Evolutionary conservation across 2,888 invertebrate species (phyloP).

Genomic region (Cataglyphis albicans): DNA sequence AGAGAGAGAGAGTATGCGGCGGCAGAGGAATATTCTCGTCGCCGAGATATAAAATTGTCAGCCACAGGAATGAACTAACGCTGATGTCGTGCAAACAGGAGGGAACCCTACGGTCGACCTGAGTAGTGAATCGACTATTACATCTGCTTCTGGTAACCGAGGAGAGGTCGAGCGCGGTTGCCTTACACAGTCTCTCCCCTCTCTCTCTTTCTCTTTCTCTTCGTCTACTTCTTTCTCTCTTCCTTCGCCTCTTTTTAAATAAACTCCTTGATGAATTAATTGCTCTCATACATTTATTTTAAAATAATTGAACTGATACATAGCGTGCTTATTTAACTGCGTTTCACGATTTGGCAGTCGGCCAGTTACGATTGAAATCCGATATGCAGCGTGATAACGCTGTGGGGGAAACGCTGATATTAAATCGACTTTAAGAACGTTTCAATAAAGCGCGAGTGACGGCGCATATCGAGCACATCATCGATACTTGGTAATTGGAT

Average conservation of each 20-base stretch:
- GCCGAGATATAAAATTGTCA: constrained; percentile 46
- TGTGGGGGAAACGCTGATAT: constrained; percentile 25
- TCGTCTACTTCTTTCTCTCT: not conserved
- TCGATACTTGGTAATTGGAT: constrained; percentile 2
- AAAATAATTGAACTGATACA: constrained; percentile 64
- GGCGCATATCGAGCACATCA: not conserved
- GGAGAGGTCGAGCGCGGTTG: not conserved
- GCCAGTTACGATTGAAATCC: constrained; percentile 70
- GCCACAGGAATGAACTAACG: constrained; percentile 40
- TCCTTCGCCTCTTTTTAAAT: not conserved
- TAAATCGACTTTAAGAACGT: constrained; percentile 40
- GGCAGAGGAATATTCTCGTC: constrained; percentile 30
- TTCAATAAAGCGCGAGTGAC: not conserved
- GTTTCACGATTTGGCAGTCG: constrained; percentile 60
- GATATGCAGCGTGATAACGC: constrained; percentile 61
- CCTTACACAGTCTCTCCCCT: not conserved
- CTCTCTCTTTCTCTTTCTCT: not conserved
- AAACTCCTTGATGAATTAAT: constrained; percentile 66
- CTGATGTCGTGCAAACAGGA: constrained; percentile 35
- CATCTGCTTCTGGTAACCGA: not conserved
- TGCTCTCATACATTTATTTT: constrained; percentile 58
- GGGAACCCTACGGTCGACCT: constrained; percentile 17
- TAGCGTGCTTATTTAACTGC: constrained; percentile 54
- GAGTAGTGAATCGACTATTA: constrained; percentile 11
- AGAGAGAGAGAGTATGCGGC: constrained; percentile 6